phyloP scores from a whole-genome alignment of 1,140 invertebrate species.

The Pentalonia nigronervosa region DNA sequence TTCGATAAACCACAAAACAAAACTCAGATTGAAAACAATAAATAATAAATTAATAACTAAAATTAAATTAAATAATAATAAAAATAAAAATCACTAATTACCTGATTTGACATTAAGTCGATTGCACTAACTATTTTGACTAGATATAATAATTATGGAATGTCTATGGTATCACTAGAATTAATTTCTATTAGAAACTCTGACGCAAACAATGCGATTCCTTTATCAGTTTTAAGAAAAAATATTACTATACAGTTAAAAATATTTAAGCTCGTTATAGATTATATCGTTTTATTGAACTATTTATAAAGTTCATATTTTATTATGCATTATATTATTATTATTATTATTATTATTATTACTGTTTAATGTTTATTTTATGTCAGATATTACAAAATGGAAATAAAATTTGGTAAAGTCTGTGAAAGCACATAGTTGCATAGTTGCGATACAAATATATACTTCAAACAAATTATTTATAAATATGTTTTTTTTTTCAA shows the following conservation, averaged over 20 bases:
- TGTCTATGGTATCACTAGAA: neutral
- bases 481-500: neutral
- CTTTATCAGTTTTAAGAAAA: slow-evolving; percentile 22
- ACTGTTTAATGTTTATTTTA: neutral
- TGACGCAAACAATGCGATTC: neutral
- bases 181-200: slow-evolving; percentile 8
- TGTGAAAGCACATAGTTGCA: neutral
- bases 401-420: neutral
- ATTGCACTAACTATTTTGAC: slow-evolving; percentile 40
- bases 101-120: slow-evolving; percentile 2
- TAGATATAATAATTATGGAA: slow-evolving; percentile 10
- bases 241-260: slow-evolving; percentile 2
- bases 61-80: neutral
- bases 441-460: slow-evolving; percentile 15
- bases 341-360: neutral
- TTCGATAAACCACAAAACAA: neutral
- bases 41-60: neutral
- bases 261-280: slow-evolving; percentile 38
- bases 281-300: neutral
- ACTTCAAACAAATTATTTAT: neutral
- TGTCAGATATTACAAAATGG: slow-evolving; percentile 16
- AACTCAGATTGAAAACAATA: neutral
- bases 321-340: neutral
- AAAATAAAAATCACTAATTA: slow-evolving; percentile 6
- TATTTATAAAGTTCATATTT: neutral